phyloP scores from a whole-genome alignment of 1,140 invertebrate species.

The Eubasilissa regina region DNA sequence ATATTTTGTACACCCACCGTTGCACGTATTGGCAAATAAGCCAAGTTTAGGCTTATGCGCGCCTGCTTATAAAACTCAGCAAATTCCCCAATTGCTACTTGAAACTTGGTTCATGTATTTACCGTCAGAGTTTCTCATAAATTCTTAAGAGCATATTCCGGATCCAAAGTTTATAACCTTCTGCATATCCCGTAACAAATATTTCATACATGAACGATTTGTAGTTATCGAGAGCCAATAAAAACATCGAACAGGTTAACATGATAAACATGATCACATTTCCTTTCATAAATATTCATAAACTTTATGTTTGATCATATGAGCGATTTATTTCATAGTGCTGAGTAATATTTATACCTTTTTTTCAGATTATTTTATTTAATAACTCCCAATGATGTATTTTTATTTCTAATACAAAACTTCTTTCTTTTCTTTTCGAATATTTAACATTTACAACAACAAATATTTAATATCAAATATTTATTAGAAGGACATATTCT shows the following conservation, averaged over 20 bases:
- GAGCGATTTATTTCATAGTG: no score
- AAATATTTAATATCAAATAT: no score
- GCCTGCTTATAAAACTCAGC: constrained; percentile 55
- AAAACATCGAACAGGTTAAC: neutral
- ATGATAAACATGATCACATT: neutral
- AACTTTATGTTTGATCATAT: no score
- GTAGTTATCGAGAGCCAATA: constrained; percentile 32
- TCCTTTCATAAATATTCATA: neutral
- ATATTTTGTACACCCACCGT: constrained; percentile 20
- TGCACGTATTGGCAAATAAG: constrained; percentile 50
- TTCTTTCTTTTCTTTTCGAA: no score
- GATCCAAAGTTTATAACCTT: constrained; percentile 54
- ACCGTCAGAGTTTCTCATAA: constrained; percentile 54
- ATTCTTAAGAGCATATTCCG: constrained; percentile 46
- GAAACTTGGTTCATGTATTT: constrained; percentile 58
- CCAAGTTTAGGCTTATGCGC: constrained; percentile 51
- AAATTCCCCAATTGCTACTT: constrained; percentile 58
- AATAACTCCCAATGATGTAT: no score
- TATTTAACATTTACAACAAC: no score
- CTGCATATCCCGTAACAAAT: constrained; percentile 41
- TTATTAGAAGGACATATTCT: no score
- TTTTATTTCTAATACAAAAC: no score
- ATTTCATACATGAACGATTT: constrained; percentile 55
- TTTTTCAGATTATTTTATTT: no score
- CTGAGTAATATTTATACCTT: no score